phyloP scores from a whole-genome alignment of 2,113 vertebrate genomes.

The Martes martes region DNA sequence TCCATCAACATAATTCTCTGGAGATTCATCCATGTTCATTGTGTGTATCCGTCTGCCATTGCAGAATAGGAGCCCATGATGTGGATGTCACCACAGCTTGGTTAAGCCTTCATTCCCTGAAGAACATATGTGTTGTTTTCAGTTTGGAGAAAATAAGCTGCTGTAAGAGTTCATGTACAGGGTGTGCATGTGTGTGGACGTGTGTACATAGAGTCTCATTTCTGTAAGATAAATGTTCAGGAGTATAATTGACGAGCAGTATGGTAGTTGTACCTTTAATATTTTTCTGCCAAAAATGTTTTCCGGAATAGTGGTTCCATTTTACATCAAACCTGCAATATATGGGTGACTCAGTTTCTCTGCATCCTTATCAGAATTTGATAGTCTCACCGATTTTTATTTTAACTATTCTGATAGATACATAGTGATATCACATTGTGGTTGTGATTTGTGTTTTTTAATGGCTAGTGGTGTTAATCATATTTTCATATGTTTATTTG shows the following conservation, averaged over 20 bases:
- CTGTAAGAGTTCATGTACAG: neutral
- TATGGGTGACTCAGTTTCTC: neutral
- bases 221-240: neutral
- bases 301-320: neutral
- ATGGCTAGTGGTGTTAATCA: neutral
- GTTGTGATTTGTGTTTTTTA: neutral
- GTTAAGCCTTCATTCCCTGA: neutral
- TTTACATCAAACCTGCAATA: neutral
- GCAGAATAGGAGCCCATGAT: neutral
- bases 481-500: neutral
- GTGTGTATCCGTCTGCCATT: fast-evolving
- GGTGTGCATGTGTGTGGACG: fast-evolving
- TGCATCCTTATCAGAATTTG: neutral
- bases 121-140: neutral
- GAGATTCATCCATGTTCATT: neutral
- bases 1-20: neutral
- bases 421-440: neutral
- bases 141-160: neutral
- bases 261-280: neutral
- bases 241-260: neutral
- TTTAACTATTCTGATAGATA: neutral
- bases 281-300: neutral
- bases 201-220: neutral
- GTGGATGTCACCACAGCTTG: neutral
- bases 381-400: neutral